These are phyloP conservation scores for Cancer borealis DNA, from an alignment of 2,888 invertebrate genomes.

Conservation along the genomic window DNA sequence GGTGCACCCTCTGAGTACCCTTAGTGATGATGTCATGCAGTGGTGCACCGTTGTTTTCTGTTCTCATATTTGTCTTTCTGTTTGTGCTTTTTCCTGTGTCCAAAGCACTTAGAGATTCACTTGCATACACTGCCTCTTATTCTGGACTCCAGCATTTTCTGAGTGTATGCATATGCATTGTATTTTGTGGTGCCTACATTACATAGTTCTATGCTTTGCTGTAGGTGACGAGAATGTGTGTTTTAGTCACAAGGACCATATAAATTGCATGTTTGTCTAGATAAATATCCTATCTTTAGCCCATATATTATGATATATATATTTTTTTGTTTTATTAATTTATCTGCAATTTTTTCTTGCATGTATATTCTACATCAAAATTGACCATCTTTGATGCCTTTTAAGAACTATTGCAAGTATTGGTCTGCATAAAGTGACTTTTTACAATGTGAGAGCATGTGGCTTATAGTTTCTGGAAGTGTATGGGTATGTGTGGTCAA, in stretches of 20 bases:
- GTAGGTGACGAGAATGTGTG: not conserved
- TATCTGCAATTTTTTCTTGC: not conserved
- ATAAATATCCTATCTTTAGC: not conserved
- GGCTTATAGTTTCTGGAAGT: constrained; percentile 24
- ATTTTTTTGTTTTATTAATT: not conserved
- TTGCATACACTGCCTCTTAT: not conserved
- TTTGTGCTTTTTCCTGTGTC: constrained; percentile 21
- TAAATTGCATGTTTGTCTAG: not conserved
- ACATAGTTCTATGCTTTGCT: constrained; percentile 12
- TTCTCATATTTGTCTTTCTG: not conserved
- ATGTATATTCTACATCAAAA: not conserved
- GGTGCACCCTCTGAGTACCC: not conserved
- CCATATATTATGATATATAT: not conserved
- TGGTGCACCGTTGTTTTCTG: not conserved
- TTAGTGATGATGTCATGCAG: not conserved
- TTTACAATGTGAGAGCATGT: not conserved
- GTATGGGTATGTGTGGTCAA: not conserved
- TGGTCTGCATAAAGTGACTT: not conserved
- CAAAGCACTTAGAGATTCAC: not conserved
- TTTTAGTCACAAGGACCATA: not conserved
- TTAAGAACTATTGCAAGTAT: constrained; percentile 3
- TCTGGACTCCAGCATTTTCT: not conserved
- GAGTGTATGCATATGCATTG: constrained; percentile 37
- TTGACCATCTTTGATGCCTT: not conserved
- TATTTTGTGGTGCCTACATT: constrained; percentile 5